A percentile compares a stretch with the other conserved stretches of the same genome.
These are phyloP conservation scores for Eulemur macaco DNA, from an alignment of 2,113 vertebrate genomes.

Conservation along the genomic window DNA sequence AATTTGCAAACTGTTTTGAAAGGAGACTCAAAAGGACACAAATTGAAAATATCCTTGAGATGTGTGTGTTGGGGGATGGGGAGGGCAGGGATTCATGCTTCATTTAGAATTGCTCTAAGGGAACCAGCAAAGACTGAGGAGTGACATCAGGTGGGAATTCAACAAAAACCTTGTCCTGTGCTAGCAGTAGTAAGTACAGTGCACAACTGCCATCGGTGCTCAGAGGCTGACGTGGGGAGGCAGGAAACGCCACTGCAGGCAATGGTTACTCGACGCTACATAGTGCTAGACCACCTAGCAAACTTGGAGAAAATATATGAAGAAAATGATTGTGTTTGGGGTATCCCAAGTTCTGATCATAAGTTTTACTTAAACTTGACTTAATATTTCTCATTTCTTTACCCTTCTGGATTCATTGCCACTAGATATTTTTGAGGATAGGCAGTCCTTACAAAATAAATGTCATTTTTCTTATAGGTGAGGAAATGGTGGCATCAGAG, in stretches of 20 bases:
- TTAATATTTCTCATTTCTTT: background rate
- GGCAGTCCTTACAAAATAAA: background rate
- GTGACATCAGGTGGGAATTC: background rate
- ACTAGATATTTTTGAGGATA: background rate
- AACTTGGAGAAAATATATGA: background rate
- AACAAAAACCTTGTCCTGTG: background rate
- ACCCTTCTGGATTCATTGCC: background rate
- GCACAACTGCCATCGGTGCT: accelerated
- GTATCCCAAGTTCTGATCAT: background rate
- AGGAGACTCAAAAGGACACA: background rate
- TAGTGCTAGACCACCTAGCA: background rate
- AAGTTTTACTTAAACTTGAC: background rate
- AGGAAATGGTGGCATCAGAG: background rate
- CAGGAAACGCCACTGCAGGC: background rate
- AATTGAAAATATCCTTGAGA: background rate
- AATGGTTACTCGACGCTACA: background rate
- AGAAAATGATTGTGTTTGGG: background rate
- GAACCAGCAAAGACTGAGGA: background rate
- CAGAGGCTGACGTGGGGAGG: background rate
- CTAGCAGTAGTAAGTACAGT: background rate
- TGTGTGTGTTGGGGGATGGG: background rate
- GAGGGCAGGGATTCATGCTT: background rate
- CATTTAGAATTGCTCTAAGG: background rate
- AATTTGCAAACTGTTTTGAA: background rate
- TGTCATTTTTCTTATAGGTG: background rate